Percentiles rank a stretch among this genome's conserved stretches.
These are phyloP conservation scores for Tautogolabrus adspersus DNA, from an alignment of 2,113 vertebrate species.

Conservation along the genomic window DNA sequence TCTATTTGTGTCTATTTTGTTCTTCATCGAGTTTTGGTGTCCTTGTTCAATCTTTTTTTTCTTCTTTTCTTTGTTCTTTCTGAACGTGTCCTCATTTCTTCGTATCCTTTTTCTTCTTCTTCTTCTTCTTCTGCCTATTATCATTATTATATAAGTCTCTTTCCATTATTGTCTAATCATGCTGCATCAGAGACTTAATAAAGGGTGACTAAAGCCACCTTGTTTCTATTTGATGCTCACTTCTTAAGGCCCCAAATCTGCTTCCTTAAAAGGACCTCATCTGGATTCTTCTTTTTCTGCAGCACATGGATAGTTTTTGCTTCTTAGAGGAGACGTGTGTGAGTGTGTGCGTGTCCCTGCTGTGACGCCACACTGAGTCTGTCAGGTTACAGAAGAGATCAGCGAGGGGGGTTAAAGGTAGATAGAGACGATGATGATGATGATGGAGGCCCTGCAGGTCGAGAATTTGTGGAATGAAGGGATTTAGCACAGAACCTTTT, in stretches of 20 bases:
- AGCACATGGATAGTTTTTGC: conserved; percentile 43
- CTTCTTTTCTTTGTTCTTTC: no score
- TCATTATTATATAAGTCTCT: conserved; percentile 5
- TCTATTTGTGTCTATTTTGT: no score
- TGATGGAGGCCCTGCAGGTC: conserved; percentile 17
- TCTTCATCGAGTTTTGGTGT: no score
- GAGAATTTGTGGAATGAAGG: conserved; percentile 64
- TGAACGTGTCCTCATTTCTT: no score
- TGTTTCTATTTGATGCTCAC: conserved; percentile 26
- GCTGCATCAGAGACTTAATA: conserved; percentile 8
- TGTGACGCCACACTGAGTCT: conserved; percentile 48
- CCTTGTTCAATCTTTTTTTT: no score
- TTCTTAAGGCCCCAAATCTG: conserved; percentile 14
- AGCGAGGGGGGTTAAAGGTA: conserved; percentile 35
- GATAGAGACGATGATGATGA: conserved; percentile 3
- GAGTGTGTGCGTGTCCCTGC: conserved; percentile 29
- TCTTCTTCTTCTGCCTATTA: background rate
- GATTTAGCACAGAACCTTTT: conserved; percentile 15
- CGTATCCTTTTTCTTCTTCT: no score
- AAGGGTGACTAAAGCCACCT: conserved; percentile 16
- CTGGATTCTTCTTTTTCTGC: conserved; percentile 39
- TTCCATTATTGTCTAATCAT: background rate
- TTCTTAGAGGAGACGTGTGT: conserved; percentile 16
- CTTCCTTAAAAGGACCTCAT: conserved; percentile 78
- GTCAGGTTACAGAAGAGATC: conserved; percentile 43